Percentiles rank a stretch among this genome's conserved stretches.
Conservation (phyloP, 2,113 vertebrate genomes). For the Alaudala cheleensis region DNA sequence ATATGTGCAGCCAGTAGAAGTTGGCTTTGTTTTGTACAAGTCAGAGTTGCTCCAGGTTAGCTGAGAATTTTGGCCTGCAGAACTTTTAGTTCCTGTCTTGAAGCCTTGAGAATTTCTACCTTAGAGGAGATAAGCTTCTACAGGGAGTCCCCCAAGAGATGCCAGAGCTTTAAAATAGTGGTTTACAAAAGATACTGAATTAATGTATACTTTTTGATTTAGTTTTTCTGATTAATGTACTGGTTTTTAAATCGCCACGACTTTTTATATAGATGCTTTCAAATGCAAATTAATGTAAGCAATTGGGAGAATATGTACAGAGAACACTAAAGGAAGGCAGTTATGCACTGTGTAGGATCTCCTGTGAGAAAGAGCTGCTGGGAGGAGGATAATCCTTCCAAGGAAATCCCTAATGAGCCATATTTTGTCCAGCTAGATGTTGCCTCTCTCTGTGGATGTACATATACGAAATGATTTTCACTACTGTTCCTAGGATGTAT, state of each 20-base stretch:
- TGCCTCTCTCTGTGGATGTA: not conserved
- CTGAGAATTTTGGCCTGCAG: not conserved
- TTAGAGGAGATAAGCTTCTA: not conserved
- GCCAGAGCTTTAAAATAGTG: not conserved
- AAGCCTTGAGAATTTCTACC: not conserved
- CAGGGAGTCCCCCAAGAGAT: not conserved
- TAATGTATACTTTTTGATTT: not conserved
- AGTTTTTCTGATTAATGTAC: not conserved
- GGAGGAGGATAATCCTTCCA: not conserved
- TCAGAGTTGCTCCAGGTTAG: not conserved
- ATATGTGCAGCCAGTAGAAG: not conserved
- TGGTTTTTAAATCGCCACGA: not conserved
- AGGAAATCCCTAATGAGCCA: not conserved
- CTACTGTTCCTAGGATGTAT: not conserved
- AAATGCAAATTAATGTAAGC: not conserved
- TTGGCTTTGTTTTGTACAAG: not conserved
- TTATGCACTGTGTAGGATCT: not conserved
- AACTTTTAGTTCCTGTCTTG: not conserved
- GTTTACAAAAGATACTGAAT: not conserved
- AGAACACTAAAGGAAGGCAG: not conserved
- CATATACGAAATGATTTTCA: not conserved
- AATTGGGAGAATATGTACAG: not conserved
- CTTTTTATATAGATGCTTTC: not conserved
- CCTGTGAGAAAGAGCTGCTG: not conserved
- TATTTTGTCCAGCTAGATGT: not conserved